Evolutionary conservation across 1,140 invertebrate species (phyloP).

Genomic region (Sycobia sp.): DNA sequence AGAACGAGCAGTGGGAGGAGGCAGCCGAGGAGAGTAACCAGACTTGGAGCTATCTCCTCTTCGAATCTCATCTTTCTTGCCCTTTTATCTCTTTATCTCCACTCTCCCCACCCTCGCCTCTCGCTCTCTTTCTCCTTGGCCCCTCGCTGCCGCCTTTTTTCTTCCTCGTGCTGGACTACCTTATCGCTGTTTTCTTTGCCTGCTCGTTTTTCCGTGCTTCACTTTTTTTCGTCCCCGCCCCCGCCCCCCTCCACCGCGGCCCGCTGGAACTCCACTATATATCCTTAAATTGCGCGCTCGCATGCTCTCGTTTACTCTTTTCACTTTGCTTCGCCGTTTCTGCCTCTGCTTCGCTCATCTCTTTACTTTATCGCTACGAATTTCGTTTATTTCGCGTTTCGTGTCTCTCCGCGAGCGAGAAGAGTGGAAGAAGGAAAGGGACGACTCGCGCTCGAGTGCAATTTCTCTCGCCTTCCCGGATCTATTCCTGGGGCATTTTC

Average conservation of each 20-base stretch:
- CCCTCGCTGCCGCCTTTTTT: not conserved
- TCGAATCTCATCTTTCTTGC: conserved; percentile 30
- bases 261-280: no score
- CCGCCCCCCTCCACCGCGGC: no score
- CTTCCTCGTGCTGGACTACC: not conserved
- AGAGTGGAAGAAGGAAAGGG: no score
- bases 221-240: conserved; percentile 2
- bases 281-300: conserved; percentile 17
- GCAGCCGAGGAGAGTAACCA: conserved; percentile 14
- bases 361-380: not conserved
- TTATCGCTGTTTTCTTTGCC: conserved; percentile 27
- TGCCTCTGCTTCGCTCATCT: not conserved
- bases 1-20: conserved; percentile 21
- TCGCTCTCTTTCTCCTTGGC: conserved; percentile 8
- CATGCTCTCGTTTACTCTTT: not conserved
- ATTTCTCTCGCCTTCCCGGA: no score
- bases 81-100: not conserved
- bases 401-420: not conserved
- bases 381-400: conserved; percentile 18
- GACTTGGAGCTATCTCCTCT: conserved; percentile 21
- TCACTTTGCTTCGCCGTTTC: not conserved
- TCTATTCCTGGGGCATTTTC: no score
- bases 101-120: not conserved
- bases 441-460: no score
- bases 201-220: conserved; percentile 8